Conservation (phyloP, 2,797 vertebrate species). For the Mormyrus proboscirostris region DNA sequence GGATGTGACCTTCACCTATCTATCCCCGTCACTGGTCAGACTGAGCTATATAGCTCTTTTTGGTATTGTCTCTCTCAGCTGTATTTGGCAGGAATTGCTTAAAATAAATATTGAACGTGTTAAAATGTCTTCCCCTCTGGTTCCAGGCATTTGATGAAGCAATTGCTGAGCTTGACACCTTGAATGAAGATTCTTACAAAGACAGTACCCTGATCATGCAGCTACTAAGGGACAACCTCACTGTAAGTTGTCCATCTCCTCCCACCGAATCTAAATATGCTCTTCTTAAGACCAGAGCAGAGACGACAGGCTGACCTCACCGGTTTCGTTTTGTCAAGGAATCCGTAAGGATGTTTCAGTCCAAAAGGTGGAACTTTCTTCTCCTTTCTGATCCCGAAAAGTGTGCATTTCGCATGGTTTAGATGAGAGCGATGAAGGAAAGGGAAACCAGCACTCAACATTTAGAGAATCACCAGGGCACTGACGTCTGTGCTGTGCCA, state of each 20-base stretch:
- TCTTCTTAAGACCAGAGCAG: neutral
- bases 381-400: neutral
- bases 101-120: neutral
- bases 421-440: neutral
- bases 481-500: neutral
- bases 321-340: neutral
- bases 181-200: constrained; percentile 99
- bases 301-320: neutral
- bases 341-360: neutral
- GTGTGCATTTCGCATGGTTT: neutral
- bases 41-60: neutral
- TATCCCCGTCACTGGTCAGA: neutral
- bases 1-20: neutral
- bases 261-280: neutral
- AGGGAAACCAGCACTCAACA: neutral
- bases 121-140: neutral
- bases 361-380: neutral
- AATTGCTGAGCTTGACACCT: constrained; percentile 95
- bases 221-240: constrained; percentile 99
- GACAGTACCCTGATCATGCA: constrained; percentile 99
- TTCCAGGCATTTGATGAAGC: constrained; percentile 96
- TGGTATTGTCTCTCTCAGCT: neutral
- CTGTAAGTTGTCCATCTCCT: constrained; percentile 68
- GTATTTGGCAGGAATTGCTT: neutral
- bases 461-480: neutral